Conservation (phyloP, 2,113 vertebrate species). For the Gavialis gangeticus region DNA sequence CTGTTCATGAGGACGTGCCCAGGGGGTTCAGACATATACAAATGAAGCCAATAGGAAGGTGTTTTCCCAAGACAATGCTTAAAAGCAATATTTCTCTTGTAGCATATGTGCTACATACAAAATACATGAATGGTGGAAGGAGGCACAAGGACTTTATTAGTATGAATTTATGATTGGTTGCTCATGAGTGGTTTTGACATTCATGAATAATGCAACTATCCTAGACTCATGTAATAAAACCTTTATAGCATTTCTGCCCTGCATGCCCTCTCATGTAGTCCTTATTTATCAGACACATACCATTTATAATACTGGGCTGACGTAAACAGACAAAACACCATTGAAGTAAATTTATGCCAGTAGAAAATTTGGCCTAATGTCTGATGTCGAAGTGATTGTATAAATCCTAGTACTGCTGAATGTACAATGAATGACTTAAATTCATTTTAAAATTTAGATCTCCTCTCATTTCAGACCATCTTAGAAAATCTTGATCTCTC, state of each 20-base stretch:
- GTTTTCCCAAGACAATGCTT: not conserved
- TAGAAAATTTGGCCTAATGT: not conserved
- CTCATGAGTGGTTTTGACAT: not conserved
- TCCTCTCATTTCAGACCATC: constrained; percentile 29
- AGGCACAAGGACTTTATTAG: not conserved
- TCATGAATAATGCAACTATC: not conserved
- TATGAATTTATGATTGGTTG: not conserved
- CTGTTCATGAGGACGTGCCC: too few relatives aligned
- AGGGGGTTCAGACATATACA: not conserved
- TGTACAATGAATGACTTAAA: not conserved
- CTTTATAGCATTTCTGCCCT: not conserved
- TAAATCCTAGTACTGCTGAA: not conserved
- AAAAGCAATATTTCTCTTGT: not conserved
- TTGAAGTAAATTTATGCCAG: not conserved
- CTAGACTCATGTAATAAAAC: not conserved
- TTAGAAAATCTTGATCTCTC: constrained; percentile 65
- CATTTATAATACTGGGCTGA: not conserved
- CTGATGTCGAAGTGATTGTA: not conserved
- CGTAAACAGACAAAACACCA: not conserved
- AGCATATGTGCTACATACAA: not conserved
- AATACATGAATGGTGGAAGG: not conserved
- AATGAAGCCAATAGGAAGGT: not conserved
- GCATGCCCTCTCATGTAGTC: not conserved
- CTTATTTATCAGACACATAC: not conserved
- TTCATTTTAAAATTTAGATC: not conserved